Conservation (phyloP, 2,888 invertebrate species). For the Pollenia griseotomentosa region DNA sequence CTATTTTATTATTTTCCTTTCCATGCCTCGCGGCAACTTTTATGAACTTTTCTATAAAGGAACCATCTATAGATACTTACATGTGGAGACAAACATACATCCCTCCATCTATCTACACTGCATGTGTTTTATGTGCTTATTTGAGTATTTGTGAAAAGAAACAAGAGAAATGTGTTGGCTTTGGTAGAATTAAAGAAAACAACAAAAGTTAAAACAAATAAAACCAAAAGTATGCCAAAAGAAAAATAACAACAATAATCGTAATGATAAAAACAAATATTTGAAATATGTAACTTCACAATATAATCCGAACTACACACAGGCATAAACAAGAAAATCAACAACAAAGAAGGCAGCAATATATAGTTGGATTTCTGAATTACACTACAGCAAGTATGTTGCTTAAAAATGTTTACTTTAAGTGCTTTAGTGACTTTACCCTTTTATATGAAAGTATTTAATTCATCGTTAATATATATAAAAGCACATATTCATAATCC, state of each 20-base stretch:
- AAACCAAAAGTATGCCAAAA: constrained; percentile 63
- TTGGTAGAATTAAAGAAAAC: constrained; percentile 2
- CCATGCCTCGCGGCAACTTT: constrained; percentile 40
- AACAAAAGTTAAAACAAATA: constrained; percentile 59
- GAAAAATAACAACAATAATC: constrained; percentile 70
- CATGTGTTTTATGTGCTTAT: constrained; percentile 1
- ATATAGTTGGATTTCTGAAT: not conserved
- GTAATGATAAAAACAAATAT: constrained; percentile 71
- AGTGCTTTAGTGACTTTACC: no score
- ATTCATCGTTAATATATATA: no score
- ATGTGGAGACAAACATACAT: not conserved
- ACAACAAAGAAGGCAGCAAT: not conserved
- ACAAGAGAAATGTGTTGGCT: constrained; percentile 40
- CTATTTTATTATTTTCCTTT: constrained; percentile 12
- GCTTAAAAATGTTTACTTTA: no score
- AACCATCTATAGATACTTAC: constrained; percentile 26
- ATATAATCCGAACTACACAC: not conserved
- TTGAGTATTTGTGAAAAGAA: constrained; percentile 26
- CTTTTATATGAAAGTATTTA: no score
- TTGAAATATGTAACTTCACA: constrained; percentile 52
- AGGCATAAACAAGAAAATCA: not conserved
- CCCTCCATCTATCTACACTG: not conserved
- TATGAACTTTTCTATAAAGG: constrained; percentile 55
- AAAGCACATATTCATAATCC: no score
- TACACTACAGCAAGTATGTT: no score